phyloP scores from a whole-genome alignment of 2,113 vertebrate species.

The Synodontis membranacea region DNA sequence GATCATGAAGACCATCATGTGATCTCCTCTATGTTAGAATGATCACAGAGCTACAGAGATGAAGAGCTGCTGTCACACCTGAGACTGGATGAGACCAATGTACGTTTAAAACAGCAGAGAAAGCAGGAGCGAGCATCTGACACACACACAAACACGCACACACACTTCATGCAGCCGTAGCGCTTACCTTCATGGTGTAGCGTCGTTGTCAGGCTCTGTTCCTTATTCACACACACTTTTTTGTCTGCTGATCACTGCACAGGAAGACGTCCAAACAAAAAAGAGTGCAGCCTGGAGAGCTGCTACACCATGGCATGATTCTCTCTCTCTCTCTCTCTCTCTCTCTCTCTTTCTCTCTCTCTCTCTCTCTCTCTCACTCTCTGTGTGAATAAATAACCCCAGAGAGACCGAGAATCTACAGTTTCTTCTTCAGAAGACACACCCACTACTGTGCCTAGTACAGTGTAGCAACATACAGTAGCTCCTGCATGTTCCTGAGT shows the following conservation, averaged over 20 bases:
- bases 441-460: slow-evolving; percentile 52
- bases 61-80: background rate
- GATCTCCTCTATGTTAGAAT: background rate
- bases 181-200: slow-evolving; percentile 43
- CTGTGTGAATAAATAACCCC: background rate
- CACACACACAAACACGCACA: slow-evolving; percentile 9
- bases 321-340: background rate
- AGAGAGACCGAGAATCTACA: slow-evolving; percentile 25
- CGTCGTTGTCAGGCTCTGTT: slow-evolving; percentile 4
- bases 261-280: slow-evolving; percentile 19
- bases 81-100: background rate
- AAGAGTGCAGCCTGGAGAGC: slow-evolving; percentile 33
- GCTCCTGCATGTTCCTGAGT: background rate
- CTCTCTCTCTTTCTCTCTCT: background rate
- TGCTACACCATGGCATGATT: slow-evolving; percentile 43
- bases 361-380: background rate
- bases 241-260: slow-evolving; percentile 20
- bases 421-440: slow-evolving; percentile 34
- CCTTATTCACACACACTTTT: slow-evolving; percentile 23
- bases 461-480: slow-evolving; percentile 59
- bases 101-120: background rate
- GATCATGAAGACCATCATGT: background rate
- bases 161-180: background rate
- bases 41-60: background rate
- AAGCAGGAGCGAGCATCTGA: background rate